A percentile compares a stretch with the other conserved stretches of the same genome.
These are phyloP conservation scores for Littorina saxatilis DNA, from an alignment of 1,140 invertebrate species.

Conservation along the genomic window DNA sequence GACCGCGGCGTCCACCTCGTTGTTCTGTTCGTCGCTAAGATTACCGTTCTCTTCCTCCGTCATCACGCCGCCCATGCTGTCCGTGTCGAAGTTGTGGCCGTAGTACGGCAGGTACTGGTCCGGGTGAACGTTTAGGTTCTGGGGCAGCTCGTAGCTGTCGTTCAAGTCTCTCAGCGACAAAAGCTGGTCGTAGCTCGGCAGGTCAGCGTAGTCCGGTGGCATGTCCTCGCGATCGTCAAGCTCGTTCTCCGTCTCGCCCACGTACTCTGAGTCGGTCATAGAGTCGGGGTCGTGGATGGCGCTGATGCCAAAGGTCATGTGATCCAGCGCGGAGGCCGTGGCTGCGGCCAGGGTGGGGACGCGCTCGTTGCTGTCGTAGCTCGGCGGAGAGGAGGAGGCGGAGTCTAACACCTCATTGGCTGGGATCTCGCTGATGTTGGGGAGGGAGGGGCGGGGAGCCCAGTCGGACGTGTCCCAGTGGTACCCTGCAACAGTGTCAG, in stretches of 20 bases:
- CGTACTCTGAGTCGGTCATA: constrained; percentile 84
- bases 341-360: constrained; percentile 73
- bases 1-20: constrained; percentile 31
- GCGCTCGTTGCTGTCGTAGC: constrained; percentile 86
- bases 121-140: constrained; percentile 86
- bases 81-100: constrained; percentile 48
- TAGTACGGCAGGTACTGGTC: constrained; percentile 87
- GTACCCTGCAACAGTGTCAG: constrained; percentile 80
- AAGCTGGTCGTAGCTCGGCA: constrained; percentile 74
- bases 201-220: constrained; percentile 53
- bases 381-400: constrained; percentile 85
- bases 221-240: constrained; percentile 72
- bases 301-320: constrained; percentile 21
- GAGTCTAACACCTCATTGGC: constrained; percentile 93
- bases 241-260: constrained; percentile 80
- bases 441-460: constrained; percentile 84
- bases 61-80: constrained; percentile 39
- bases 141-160: constrained; percentile 75
- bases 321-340: constrained; percentile 80
- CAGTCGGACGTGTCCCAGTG: constrained; percentile 98
- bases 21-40: constrained; percentile 46
- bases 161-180: constrained; percentile 69
- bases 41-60: constrained; percentile 62
- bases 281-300: constrained; percentile 79
- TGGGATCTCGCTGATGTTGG: constrained; percentile 94